Evolutionary conservation across 1,140 invertebrate genomes (phyloP), one percentile per base, ranked within the genome.

Genomic region (Heliothis subflexa): DNA sequence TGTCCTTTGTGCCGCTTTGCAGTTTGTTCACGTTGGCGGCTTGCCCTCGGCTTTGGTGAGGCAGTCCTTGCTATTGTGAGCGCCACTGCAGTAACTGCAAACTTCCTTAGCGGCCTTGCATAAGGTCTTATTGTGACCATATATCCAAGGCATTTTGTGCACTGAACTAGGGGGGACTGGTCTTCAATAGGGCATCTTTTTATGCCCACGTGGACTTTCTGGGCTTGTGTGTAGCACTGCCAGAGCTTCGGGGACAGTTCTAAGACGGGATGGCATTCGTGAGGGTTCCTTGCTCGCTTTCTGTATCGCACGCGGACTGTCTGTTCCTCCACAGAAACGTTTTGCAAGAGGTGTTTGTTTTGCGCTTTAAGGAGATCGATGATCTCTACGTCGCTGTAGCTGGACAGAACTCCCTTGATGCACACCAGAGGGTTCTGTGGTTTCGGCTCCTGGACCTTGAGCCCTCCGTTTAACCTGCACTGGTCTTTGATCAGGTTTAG

Each of bases 151-250:
- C 80, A 85, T 14, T 66, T 82, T 10, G 76, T 16, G 61, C 85
- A 85, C 47, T 86, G 85, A 1, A 84, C 76, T 2, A 86, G n/a
- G 72, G 11, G 84, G 0, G 79, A 81, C 21, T 84, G 79, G 64
- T 86, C 85, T 33, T 54, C 68, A 0, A 82, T 79, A 12, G 45
- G 33, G 16, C 71, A 45, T 33, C 74, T 77, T 21, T 81, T 73
- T 0, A 84, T 74, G 47, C 78, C 84, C 2, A 85, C 79, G 62
- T 87, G 74, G 0, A 87, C 33, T 9, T 13, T 61, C 0, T 78
- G 82, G 12, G 16, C 79, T 14, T 80, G 68, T 2, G 79, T 49
- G 3, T 83, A 21, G 12, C 76, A 12, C 33, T 71, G 73, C 33
- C 72, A 50, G 11, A 81, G 11, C 33, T 16, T 45, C 4, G 88